Evolutionary conservation across 2,888 invertebrate genomes (phyloP), one percentile per base, ranked within the genome.

Genomic region (Saturnia pavonia): DNA sequence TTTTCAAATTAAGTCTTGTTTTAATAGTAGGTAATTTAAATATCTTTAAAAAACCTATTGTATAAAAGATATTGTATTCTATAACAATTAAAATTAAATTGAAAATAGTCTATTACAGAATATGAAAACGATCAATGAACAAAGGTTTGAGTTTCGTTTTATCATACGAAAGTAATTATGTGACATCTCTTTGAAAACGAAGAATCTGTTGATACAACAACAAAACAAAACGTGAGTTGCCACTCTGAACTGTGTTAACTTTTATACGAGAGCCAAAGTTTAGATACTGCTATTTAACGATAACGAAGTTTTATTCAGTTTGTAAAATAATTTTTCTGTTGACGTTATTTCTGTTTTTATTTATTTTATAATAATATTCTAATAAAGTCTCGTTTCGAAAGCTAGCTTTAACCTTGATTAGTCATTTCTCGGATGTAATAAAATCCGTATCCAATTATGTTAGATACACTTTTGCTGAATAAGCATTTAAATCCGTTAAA

Each of bases 221-320:
- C 77, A 76, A 78, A 80, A 81, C 76, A 76, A 76, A 76, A 74
- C 73, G 65, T 9, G 65, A 70, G 51, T 65, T 65, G 65, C 48
- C 65, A 42, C 65, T 70, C 51, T 71, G 73, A 73, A 75, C 74
- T n/a, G n/a, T 76, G 74, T 68, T 72, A 80, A 81, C 77, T 82
- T 83, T 82, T 83, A 80, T 81, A 82, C 80, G 79, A 76, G 72
- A 75, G 75, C 72, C 72, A 70, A 81, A 84, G 78, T 84, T 82
- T 74, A 74, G 78, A 77, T 78, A 81, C 72, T 82, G 81, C 76
- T 82, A 79, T 79, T 82, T 81, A 80, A 76, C 77, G 85, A 83
- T 83, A 85, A 80, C 77, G 74, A 80, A 81, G 75, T 82, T 81
- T 74, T 73, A 71, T 67, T 45, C 34, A 45, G 34, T 68, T 68